A percentile compares a stretch with the other conserved stretches of the same genome.
These are phyloP conservation scores for Sinotaia quadrata DNA, from an alignment of 2,888 invertebrate species.

Conservation along the genomic window DNA sequence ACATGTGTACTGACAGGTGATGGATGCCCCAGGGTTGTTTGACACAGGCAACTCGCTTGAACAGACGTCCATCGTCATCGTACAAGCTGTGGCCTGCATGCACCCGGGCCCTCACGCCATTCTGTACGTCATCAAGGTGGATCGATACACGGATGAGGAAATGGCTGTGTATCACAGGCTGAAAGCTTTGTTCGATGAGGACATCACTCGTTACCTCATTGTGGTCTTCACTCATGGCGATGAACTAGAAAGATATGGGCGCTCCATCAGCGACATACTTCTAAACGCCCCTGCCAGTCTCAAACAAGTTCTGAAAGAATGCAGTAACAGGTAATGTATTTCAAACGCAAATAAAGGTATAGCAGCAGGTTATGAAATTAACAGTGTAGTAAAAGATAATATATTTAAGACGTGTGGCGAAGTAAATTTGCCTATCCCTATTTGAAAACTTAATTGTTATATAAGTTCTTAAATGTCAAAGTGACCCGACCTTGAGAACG, in stretches of 20 bases:
- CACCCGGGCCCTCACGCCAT: slow-evolving; percentile 24
- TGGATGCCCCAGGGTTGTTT: slow-evolving; percentile 20
- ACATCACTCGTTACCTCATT: slow-evolving; percentile 8
- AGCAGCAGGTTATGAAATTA: too few relatives aligned
- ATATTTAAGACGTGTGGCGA: too few relatives aligned
- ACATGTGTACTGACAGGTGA: slow-evolving; percentile 9
- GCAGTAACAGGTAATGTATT: slow-evolving; percentile 20
- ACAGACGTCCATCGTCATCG: neutral
- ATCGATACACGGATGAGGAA: slow-evolving; percentile 8
- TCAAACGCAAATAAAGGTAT: too few relatives aligned
- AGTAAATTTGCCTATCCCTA: too few relatives aligned
- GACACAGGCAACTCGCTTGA: slow-evolving; percentile 3
- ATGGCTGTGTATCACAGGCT: slow-evolving; percentile 3
- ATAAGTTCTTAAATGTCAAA: too few relatives aligned
- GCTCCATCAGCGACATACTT: neutral
- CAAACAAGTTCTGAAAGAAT: slow-evolving; percentile 8
- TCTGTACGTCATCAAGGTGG: slow-evolving; percentile 16
- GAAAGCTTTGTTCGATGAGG: slow-evolving; percentile 14
- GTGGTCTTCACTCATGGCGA: slow-evolving; percentile 24
- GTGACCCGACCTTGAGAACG: too few relatives aligned
- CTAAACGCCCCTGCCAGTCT: neutral
- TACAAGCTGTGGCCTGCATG: slow-evolving; percentile 21
- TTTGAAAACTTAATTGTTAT: too few relatives aligned
- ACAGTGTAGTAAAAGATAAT: too few relatives aligned
- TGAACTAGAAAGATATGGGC: neutral